Evolutionary conservation across 2,113 vertebrate species (phyloP).

Genomic region (Tinamus guttatus): DNA sequence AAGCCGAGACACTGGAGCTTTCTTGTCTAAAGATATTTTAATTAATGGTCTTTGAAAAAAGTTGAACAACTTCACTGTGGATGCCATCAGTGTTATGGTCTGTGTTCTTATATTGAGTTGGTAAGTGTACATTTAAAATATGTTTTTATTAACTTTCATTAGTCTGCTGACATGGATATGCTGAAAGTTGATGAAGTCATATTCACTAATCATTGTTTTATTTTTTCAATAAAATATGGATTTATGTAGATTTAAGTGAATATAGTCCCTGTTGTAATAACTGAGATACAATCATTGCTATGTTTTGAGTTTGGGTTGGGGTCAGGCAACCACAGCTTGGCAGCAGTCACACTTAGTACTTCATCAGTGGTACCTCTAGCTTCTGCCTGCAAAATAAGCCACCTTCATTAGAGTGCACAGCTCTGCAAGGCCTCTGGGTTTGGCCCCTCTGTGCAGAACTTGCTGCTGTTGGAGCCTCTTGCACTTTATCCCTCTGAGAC

Average conservation of each 20-base stretch:
- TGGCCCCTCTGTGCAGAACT: background rate
- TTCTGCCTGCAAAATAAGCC: background rate
- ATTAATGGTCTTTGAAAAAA: constrained; percentile 2
- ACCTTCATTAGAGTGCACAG: background rate
- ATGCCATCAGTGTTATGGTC: constrained; percentile 30
- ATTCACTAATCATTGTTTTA: background rate
- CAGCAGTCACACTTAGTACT: background rate
- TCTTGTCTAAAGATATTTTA: background rate
- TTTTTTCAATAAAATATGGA: background rate
- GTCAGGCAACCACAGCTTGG: background rate
- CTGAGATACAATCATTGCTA: accelerated
- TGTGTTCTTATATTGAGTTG: constrained; percentile 19
- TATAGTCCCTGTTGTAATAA: background rate
- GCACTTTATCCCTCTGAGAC: background rate
- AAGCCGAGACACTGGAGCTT: background rate
- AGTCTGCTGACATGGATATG: background rate
- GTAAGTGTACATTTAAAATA: background rate
- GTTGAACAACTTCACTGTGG: background rate
- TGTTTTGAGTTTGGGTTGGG: background rate
- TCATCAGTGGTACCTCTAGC: background rate
- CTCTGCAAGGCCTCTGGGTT: background rate
- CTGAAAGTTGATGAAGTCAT: background rate
- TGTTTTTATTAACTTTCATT: background rate
- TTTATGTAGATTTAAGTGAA: background rate
- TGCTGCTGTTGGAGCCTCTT: background rate